Conservation (phyloP, 2,113 vertebrate genomes). For the Scortum barcoo region DNA sequence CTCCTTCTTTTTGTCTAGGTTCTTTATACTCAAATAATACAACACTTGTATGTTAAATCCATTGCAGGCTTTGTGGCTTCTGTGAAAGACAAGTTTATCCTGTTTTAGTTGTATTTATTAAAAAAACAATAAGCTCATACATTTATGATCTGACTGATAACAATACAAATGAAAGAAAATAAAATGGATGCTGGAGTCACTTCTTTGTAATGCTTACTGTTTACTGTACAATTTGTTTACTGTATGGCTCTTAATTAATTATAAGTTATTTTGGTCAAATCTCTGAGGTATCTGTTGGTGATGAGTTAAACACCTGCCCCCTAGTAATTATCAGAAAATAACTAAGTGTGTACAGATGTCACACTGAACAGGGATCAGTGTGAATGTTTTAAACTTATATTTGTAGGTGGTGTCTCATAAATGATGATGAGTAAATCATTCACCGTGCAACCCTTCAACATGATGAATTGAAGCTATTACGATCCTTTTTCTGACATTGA, state of each 20-base stretch:
- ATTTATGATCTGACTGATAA: neutral
- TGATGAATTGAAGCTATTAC: slow-evolving; percentile 22
- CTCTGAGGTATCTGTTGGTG: neutral
- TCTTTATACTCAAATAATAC: neutral
- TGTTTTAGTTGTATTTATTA: neutral
- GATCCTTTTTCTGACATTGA: slow-evolving; percentile 6
- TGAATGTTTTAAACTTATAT: neutral
- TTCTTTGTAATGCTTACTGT: neutral
- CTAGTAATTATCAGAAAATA: neutral
- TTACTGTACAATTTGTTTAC: neutral
- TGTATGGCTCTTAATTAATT: neutral
- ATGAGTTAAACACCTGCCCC: neutral
- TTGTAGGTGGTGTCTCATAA: neutral
- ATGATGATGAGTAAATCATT: slow-evolving; percentile 21
- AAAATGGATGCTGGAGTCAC: too few species aligned
- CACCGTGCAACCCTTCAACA: slow-evolving; percentile 8
- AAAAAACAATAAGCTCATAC: neutral
- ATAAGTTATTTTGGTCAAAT: slow-evolving; percentile 3
- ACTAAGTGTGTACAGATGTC: neutral
- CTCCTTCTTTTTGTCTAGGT: neutral
- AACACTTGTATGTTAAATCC: too few species aligned
- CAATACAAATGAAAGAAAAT: neutral
- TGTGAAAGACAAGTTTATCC: neutral
- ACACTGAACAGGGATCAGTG: slow-evolving; percentile 2
- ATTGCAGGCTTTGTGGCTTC: neutral